These are phyloP conservation scores for Dascillus cervinus DNA, from an alignment of 2,888 invertebrate genomes.

Conservation along the genomic window DNA sequence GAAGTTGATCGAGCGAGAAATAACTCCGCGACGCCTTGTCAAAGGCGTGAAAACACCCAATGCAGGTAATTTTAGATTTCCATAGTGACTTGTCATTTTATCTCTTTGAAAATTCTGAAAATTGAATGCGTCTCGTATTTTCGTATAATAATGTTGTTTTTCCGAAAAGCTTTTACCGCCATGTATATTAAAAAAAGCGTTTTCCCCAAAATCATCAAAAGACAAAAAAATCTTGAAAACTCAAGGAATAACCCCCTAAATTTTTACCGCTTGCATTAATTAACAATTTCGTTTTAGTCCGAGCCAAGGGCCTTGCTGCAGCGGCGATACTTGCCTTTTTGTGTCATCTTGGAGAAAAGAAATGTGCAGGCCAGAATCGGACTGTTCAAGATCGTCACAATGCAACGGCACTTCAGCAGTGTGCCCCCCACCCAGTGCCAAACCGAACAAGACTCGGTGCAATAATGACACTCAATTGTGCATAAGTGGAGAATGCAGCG, in stretches of 20 bases:
- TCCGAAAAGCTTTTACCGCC: too few species aligned
- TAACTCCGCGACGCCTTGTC: constrained; percentile 70
- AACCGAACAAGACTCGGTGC: constrained; percentile 87
- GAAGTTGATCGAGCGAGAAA: constrained; percentile 61
- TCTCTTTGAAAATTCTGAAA: too few species aligned
- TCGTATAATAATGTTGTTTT: too few species aligned
- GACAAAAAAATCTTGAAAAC: too few species aligned
- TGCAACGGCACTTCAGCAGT: constrained; percentile 81
- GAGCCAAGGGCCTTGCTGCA: constrained; percentile 96
- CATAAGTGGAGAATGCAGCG: constrained; percentile 84
- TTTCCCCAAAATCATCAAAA: too few species aligned
- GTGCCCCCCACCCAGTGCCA: constrained; percentile 78
- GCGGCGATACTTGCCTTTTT: constrained; percentile 69
- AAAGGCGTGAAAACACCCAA: constrained; percentile 65
- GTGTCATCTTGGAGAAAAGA: constrained; percentile 55
- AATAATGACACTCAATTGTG: constrained; percentile 88
- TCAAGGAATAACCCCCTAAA: too few species aligned
- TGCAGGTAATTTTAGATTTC: constrained; percentile 70
- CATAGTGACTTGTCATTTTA: too few species aligned
- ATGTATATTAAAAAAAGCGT: too few species aligned
- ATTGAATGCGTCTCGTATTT: too few species aligned
- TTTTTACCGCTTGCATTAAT: too few species aligned
- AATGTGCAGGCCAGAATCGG: constrained; percentile 76
- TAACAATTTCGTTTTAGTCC: constrained; percentile 69
- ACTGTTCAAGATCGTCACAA: constrained; percentile 81